Conservation (phyloP, 23 tunicate species). For the Clavelina lepadiformis region DNA sequence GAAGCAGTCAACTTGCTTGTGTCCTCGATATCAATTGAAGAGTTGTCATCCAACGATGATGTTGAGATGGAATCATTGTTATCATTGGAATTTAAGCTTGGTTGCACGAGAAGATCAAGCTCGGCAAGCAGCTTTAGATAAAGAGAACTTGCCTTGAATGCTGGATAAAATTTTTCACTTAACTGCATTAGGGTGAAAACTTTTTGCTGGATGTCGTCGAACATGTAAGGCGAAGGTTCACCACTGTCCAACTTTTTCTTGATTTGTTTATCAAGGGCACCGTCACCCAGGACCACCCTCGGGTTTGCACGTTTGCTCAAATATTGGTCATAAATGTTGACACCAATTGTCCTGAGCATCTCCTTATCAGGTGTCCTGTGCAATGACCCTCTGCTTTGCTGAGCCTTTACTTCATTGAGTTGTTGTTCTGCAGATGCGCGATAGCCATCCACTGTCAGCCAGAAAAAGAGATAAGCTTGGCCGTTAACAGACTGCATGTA, state of each 20-base stretch:
- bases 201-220: constrained; percentile 85
- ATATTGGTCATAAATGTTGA: constrained; percentile 87
- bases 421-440: constrained; percentile 93
- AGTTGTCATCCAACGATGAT: constrained; percentile 48
- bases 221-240: constrained; percentile 85
- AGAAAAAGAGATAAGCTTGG: constrained; percentile 89
- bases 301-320: constrained; percentile 82
- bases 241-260: constrained; percentile 51
- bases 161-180: constrained; percentile 76
- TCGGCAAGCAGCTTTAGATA: constrained; percentile 84
- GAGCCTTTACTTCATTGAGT: constrained; percentile 65
- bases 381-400: constrained; percentile 57
- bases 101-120: constrained; percentile 63
- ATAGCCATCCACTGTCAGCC: constrained; percentile 94
- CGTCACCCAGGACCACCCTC: constrained; percentile 57
- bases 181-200: constrained; percentile 67
- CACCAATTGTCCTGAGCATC: constrained; percentile 74
- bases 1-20: constrained; percentile 53
- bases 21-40: constrained; percentile 19
- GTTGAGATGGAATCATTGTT: constrained; percentile 49
- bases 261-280: constrained; percentile 40
- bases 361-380: constrained; percentile 74
- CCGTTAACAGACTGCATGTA: constrained; percentile 91
- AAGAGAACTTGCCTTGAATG: constrained; percentile 53
- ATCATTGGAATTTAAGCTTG: constrained; percentile 74